Evolutionary conservation across 2,888 invertebrate genomes (phyloP).

Genomic region (Epistrophe grossulariae): DNA sequence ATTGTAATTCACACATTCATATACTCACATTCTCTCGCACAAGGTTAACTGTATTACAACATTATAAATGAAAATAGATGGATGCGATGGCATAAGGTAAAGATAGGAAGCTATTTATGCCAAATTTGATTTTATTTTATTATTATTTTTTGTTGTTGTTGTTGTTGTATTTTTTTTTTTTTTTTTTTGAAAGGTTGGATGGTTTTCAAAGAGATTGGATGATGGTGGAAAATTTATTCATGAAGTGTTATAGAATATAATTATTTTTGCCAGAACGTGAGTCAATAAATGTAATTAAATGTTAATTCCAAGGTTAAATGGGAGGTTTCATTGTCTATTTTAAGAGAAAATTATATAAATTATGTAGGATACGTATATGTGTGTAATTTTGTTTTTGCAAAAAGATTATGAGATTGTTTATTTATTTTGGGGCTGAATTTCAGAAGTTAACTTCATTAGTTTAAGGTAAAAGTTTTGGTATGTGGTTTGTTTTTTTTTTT

Average conservation of each 20-base stretch:
- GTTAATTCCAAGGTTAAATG: slow-evolving; percentile 31
- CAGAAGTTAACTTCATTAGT: background rate
- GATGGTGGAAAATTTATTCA: slow-evolving; percentile 19
- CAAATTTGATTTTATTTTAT: slow-evolving; percentile 49
- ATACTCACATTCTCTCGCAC: background rate
- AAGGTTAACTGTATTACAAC: slow-evolving; percentile 19
- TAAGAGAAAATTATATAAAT: slow-evolving; percentile 12
- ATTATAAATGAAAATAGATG: background rate
- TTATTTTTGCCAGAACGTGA: slow-evolving; percentile 35
- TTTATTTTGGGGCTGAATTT: background rate
- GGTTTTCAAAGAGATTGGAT: background rate
- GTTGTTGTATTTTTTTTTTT: too few relatives aligned
- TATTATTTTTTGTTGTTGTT: background rate
- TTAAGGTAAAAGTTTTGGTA: background rate
- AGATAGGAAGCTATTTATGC: slow-evolving; percentile 40
- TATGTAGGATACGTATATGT: background rate
- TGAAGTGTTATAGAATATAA: slow-evolving; percentile 31
- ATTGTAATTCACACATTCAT: background rate
- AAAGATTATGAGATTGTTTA: background rate
- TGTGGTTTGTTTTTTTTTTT: too few relatives aligned
- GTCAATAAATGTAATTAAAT: slow-evolving; percentile 41
- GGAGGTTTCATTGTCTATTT: slow-evolving; percentile 17
- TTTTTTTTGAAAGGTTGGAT: too few relatives aligned
- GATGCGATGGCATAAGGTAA: background rate
- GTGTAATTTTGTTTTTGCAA: background rate